Base-by-base conservation (phyloP, 2,113 vertebrate species). In the Sciurus niger region DNA sequence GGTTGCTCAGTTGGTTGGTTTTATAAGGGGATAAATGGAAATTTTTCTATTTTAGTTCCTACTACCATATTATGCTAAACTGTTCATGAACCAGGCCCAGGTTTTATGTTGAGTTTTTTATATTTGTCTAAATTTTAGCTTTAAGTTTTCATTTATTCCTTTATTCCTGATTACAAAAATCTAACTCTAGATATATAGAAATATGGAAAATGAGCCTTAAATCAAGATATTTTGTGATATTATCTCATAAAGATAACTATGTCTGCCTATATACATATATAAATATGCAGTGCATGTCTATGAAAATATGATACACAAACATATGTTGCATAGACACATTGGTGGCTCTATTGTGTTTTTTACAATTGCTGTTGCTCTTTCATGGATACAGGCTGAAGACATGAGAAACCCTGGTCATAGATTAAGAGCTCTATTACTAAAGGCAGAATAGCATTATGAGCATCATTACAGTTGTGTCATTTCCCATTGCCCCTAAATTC, bases 121-220 rank as follows among this genome's bases (percentile, higher is more conserved):
- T 74, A 78, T 53, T 58, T 22, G 30, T 28, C 67, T 87, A 93
- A 84, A 13, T 63, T 73, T 90, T 95, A 84, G 17, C 55, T 48
- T 65, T 84, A 84, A 80, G 80, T 80, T 46, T 65, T 17, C 9
- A 46, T 18, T 37, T 90, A 53, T 51, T 80, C 20, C 28, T 80
- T 90, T 65, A 76, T 48, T 93, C 12, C 60, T 87, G 7, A 46
- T 58, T 89, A 22, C 14, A 96, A 84, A 89, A 78, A 87, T 74
- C 74, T 43, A 84, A 55, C 40, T 91, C 22, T 46, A 53, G 51
- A 80, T 53, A 40, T 87, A 73, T 55, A 13, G 18, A 84, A 51
- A 40, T 87, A 73, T 55, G 9, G 18, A 84, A 51, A 84, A 89
- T 55, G 67, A 84, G 24, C 3, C 60, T 84, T 30, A 86, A 84